phyloP scores from a whole-genome alignment of 2,797 vertebrate species.

The Siniperca scherzeri region DNA sequence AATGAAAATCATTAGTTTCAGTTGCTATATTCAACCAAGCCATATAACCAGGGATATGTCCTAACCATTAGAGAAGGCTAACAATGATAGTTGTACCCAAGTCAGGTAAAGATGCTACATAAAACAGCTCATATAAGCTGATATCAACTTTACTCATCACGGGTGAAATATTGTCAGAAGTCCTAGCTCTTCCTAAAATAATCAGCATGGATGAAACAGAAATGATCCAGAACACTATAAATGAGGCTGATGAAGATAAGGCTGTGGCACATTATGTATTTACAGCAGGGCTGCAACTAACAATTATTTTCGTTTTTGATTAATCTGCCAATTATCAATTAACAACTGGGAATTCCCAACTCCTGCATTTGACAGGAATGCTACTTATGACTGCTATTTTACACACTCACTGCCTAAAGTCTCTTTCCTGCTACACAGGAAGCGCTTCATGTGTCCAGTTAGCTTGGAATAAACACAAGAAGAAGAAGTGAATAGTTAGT shows the following conservation, averaged over 20 bases:
- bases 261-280: not conserved
- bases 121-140: too few relatives aligned
- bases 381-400: not conserved
- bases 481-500: not conserved
- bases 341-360: slow-evolving; percentile 31
- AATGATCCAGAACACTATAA: not conserved
- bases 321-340: too few relatives aligned
- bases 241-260: not conserved
- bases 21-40: too few relatives aligned
- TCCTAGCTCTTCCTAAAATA: not conserved
- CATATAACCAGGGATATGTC: not conserved
- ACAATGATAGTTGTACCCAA: not conserved
- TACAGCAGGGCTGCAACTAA: not conserved
- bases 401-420: not conserved
- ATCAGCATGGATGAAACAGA: not conserved
- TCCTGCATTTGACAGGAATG: slow-evolving; percentile 19
- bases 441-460: not conserved
- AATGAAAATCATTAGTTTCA: too few relatives aligned
- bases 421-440: slow-evolving; percentile 18
- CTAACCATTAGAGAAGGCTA: not conserved
- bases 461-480: slow-evolving; percentile 17
- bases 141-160: not conserved
- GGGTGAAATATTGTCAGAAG: not conserved
- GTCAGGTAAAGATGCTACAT: not conserved
- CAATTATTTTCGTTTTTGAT: too few relatives aligned